phyloP scores from a whole-genome alignment of 2,113 vertebrate genomes.

The Sander vitreus region DNA sequence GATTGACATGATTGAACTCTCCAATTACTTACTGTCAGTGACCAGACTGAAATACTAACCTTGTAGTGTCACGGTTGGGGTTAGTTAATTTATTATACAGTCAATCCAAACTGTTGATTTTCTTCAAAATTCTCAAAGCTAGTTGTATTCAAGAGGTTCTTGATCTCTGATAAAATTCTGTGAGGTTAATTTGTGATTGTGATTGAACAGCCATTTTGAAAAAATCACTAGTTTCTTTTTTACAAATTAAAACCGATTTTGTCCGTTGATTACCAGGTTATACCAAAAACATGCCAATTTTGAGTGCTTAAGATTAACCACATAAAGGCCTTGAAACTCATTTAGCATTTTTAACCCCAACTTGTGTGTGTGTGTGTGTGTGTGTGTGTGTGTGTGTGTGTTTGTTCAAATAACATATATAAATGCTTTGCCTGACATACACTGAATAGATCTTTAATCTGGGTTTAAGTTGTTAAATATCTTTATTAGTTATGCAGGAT shows the following conservation, averaged over 20 bases:
- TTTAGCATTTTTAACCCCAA: too few species aligned
- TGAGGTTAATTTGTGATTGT: not conserved
- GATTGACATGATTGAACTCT: not conserved
- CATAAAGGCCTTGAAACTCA: too few species aligned
- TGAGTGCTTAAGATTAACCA: too few species aligned
- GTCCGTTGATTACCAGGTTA: too few species aligned
- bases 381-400: too few species aligned
- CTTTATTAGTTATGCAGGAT: not conserved
- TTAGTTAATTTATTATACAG: slow-evolving; percentile 8
- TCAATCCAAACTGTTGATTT: not conserved
- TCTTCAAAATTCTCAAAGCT: not conserved
- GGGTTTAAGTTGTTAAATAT: not conserved
- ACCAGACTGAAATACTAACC: not conserved
- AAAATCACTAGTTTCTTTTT: too few species aligned
- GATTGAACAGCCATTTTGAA: not conserved
- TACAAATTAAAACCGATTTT: too few species aligned
- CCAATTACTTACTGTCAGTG: not conserved
- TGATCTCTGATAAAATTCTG: not conserved
- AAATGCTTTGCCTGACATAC: too few species aligned
- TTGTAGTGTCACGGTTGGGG: not conserved
- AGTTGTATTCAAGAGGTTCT: not conserved
- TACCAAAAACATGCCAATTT: too few species aligned
- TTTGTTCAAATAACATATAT: too few species aligned
- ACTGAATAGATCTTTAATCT: not conserved
- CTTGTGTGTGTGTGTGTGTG: too few species aligned